A percentile compares a stretch with the other conserved stretches of the same genome.
Conservation (phyloP, 2,113 vertebrate genomes). For the Alethe castanea region DNA sequence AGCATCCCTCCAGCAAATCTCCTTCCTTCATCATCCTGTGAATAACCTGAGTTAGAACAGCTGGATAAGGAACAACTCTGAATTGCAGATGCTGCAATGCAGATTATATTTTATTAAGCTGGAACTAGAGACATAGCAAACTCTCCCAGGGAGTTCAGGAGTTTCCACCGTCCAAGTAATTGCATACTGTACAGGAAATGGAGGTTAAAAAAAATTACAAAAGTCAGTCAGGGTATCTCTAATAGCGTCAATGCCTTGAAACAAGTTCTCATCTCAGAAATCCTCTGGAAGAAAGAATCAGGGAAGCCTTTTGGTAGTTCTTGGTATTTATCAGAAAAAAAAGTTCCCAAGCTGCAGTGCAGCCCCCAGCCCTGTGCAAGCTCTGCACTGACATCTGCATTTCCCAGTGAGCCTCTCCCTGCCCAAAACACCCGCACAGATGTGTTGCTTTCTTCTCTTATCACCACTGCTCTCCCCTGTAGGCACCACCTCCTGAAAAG, state of each 20-base stretch:
- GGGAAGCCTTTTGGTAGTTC: background rate
- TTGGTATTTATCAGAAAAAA: background rate
- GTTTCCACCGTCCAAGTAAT: constrained; percentile 70
- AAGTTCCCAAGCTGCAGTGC: background rate
- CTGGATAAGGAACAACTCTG: constrained; percentile 63
- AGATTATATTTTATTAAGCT: constrained; percentile 77
- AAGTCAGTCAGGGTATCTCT: constrained; percentile 70
- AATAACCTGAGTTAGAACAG: constrained; percentile 61
- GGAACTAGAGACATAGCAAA: constrained; percentile 71
- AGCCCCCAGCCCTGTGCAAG: background rate
- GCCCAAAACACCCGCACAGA: background rate
- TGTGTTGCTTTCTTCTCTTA: background rate
- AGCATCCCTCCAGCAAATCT: background rate
- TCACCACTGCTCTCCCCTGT: background rate
- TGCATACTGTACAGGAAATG: constrained; percentile 74
- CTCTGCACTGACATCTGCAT: background rate
- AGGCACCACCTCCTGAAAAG: background rate
- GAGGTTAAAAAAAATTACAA: constrained; percentile 57
- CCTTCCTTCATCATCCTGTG: constrained; percentile 29
- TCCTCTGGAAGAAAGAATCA: background rate
- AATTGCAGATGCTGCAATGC: constrained; percentile 73
- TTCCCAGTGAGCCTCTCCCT: background rate
- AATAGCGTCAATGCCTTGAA: constrained; percentile 47
- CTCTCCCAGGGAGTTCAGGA: constrained; percentile 78
- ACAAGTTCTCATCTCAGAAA: constrained; percentile 60